Evolutionary conservation across 2,888 invertebrate genomes (phyloP).

Genomic region (Dioctria rufipes): DNA sequence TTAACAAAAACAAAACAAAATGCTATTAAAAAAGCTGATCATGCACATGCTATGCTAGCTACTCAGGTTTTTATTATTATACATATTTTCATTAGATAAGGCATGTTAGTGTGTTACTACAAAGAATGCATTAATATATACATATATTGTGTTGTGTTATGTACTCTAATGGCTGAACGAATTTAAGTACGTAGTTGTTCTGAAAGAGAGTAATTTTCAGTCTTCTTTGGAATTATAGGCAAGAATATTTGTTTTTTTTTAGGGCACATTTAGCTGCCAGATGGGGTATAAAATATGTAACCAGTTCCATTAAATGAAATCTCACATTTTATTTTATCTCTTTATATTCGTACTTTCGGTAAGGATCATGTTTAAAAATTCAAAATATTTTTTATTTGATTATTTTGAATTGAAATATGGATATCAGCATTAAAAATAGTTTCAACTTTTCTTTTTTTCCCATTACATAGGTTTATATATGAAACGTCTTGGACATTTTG

Average conservation of each 20-base stretch:
- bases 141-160: not conserved
- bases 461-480: too few relatives aligned
- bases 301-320: too few relatives aligned
- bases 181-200: not conserved
- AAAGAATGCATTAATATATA: not conserved
- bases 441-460: too few relatives aligned
- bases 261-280: not conserved
- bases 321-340: too few relatives aligned
- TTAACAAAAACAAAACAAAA: slow-evolving; percentile 13
- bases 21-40: slow-evolving; percentile 25
- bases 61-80: not conserved
- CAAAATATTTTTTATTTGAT: too few relatives aligned
- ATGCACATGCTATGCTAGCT: slow-evolving; percentile 21
- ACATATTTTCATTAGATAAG: slow-evolving; percentile 3
- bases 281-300: too few relatives aligned
- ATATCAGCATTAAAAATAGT: too few relatives aligned
- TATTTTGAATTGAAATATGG: too few relatives aligned
- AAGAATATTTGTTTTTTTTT: not conserved
- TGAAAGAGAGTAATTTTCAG: not conserved
- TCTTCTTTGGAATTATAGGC: not conserved
- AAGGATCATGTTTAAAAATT: too few relatives aligned
- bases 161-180: not conserved
- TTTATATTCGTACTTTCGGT: too few relatives aligned
- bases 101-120: slow-evolving; percentile 3
- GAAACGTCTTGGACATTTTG: too few relatives aligned